Conservation (phyloP, 2,113 vertebrate genomes). For the Polypterus senegalus region DNA sequence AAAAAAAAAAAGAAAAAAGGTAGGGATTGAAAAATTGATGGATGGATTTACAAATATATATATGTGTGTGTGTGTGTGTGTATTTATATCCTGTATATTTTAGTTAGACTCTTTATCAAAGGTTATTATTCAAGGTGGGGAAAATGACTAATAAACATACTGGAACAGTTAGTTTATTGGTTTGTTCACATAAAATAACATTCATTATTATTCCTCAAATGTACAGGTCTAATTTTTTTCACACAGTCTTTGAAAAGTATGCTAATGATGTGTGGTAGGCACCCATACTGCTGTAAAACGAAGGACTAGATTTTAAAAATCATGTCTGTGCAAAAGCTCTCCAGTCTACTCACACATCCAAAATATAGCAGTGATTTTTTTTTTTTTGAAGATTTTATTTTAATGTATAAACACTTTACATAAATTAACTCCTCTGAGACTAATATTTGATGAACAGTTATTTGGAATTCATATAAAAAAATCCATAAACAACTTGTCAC, state of each 20-base stretch:
- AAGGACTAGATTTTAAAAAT: slow-evolving; percentile 3
- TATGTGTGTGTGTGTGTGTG: no score
- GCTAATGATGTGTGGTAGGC: not conserved
- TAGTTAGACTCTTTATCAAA: no score
- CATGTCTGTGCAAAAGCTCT: slow-evolving; percentile 29
- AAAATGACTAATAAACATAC: no score
- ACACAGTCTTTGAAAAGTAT: not conserved
- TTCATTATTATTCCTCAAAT: no score
- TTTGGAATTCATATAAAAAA: slow-evolving; percentile 87
- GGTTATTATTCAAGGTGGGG: no score
- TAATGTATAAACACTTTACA: slow-evolving; percentile 99
- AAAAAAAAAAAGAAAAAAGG: no score
- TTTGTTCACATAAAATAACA: no score
- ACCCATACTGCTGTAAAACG: not conserved
- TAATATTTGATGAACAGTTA: slow-evolving; percentile 97
- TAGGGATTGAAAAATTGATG: no score
- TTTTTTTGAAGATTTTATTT: slow-evolving; percentile 71
- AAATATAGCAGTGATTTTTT: slow-evolving; percentile 17
- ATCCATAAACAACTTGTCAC: slow-evolving; percentile 84
- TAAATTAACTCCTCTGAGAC: slow-evolving; percentile 99
- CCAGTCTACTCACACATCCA: slow-evolving; percentile 28
- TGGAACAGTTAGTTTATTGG: no score
- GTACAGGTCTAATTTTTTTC: not conserved
- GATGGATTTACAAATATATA: no score
- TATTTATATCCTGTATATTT: no score